Evolutionary conservation across 2,797 vertebrate genomes (phyloP), one percentile per base, ranked within the genome.

Genomic region (Anomalospiza imberbis): DNA sequence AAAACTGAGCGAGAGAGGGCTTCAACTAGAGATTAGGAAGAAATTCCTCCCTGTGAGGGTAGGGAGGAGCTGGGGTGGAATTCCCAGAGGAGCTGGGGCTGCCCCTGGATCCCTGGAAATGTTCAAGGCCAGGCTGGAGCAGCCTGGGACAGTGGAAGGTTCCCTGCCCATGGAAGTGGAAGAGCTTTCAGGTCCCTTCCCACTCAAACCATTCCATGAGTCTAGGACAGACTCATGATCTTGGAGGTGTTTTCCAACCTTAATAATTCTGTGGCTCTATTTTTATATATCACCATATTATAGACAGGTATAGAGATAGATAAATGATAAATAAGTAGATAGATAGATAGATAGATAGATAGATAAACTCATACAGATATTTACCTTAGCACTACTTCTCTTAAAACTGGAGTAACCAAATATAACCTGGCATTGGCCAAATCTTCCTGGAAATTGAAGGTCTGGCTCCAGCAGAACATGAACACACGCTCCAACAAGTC

Each of bases 81-180:
- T 67, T 80, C 62, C 71, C 62, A 68, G 32, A 28, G 25, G 0
- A 36, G 18, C 34, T 80, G 38, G 1, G 67, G 60, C 51, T 88
- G 60, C 24, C 3, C 47, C 42, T 50, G 53, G 21, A 75, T 55
- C 55, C 48, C 42, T 70, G 78, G 76, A 1, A 75, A 7, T 25
- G 34, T 0, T 42, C 77, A 29, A 50, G 42, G 31, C 42, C 55
- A 15, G 55, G 7, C 0, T 55, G 67, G 53, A 45, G 20, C 20
- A 12, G 0, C 8, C 12, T 73, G 78, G 50, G 24, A 1, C 0
- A 17, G 13, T 19, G 55, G 55, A 0, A n/a, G n/a, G n/a, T n/a
- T n/a, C n/a, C n/a, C n/a, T 55, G 40, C 12, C n/a, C 6, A 2
- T n/a, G 34, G 54, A 26, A 51, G 7, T 13, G 21, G 8, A 9